phyloP scores from a whole-genome alignment of 2,113 vertebrate genomes.

The Engraulis encrasicolus region DNA sequence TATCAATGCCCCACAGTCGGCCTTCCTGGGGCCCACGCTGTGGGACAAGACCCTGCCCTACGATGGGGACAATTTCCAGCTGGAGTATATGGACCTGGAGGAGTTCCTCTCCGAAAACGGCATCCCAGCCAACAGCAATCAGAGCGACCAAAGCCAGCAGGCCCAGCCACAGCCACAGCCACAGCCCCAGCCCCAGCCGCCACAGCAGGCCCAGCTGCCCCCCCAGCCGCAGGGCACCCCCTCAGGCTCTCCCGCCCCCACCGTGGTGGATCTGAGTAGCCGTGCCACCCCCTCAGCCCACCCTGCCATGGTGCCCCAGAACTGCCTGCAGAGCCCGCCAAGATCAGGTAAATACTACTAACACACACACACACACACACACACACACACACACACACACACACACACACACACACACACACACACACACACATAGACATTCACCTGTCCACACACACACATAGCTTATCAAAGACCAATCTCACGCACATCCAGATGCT shows the following conservation, averaged over 20 bases:
- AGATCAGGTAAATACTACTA: constrained; percentile 81
- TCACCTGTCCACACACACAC: constrained; percentile 7
- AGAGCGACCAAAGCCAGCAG: constrained; percentile 80
- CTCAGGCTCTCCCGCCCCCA: not conserved
- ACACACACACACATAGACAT: no score
- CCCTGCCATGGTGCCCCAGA: constrained; percentile 81
- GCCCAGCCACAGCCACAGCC: constrained; percentile 72
- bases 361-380: constrained; percentile 28
- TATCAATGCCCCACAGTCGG: constrained; percentile 86
- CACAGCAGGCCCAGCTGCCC: constrained; percentile 84
- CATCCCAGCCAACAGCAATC: constrained; percentile 91
- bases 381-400: not conserved
- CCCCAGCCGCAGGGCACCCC: not conserved
- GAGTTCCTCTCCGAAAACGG: constrained; percentile 98
- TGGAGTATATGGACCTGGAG: constrained; percentile 99
- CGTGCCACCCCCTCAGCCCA: constrained; percentile 70
- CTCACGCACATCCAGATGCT: no score
- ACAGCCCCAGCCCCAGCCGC: constrained; percentile 72
- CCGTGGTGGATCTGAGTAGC: not conserved
- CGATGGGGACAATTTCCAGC: constrained; percentile 94
- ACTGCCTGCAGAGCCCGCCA: constrained; percentile 85
- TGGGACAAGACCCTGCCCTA: constrained; percentile 99
- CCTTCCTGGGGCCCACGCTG: constrained; percentile 94
- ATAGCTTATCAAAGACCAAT: no score
- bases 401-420: no score